Evolutionary conservation across 2,797 vertebrate genomes (phyloP), one percentile per base, ranked within the genome.

Genomic region (Labeo calbasu): DNA sequence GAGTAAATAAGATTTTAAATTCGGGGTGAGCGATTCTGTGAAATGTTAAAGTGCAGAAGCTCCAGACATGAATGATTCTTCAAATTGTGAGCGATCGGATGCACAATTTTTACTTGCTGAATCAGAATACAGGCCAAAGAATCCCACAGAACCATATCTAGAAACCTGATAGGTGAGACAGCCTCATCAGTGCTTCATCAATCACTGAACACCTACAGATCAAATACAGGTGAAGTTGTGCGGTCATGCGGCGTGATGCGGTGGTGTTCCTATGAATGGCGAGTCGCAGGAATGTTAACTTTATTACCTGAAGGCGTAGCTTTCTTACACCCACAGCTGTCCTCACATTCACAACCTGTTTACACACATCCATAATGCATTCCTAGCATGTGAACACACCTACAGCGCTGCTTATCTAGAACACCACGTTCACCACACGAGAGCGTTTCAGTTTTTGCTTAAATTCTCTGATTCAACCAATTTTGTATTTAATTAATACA

Each of bases 321-420:
- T 72, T 68, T 63, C 23, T 23, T 65, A n/a, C 57, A 61, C 14
- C 65, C 72, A 55, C 65, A 46, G 43, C 19, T 19, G 32, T 51
- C 61, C 40, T 43, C 25, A 25, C 78, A 7, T 70, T 51, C 72
- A 63, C 63, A 40, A 53, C 88, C 70, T 68, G 88, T 83, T 78
- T 46, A 76, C 90, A 87, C 87, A 81, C 71, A 88, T 85, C 40
- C 71, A 40, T 71, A 46, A 19, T 57, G 71, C 48, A 80, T 82
- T 77, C 43, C 69, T 82, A 80, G 46, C 68, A 84, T 82, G 81
- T 59, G 80, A 79, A 85, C 87, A 88, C 85, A 86, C 84, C 86
- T 86, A 81, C 77, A 46, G 75, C 32, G 11, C n/a, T 46, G 17
- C 68, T 48, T 11, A 1, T 23, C 32, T 43, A 25, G 28, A 78